Conservation (phyloP, 1,140 invertebrate species). For the Rhopalosiphum padi region DNA sequence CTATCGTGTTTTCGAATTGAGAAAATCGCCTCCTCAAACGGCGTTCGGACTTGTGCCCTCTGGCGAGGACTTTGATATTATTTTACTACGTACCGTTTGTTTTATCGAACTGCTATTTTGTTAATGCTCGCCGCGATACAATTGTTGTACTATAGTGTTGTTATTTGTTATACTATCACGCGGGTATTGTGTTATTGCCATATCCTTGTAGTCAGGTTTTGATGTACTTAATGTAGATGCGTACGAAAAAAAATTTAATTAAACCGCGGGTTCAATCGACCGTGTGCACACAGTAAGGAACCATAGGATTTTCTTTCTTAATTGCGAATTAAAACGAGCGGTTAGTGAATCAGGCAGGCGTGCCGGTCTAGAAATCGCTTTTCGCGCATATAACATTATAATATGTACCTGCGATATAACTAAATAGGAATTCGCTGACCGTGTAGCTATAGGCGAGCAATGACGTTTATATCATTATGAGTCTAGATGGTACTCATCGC, state of each 20-base stretch:
- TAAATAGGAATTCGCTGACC: neutral
- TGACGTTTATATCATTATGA: neutral
- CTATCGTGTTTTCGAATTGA: neutral
- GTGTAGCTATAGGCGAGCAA: neutral
- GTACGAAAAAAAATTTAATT: neutral
- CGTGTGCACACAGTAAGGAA: neutral
- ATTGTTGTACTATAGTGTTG: neutral
- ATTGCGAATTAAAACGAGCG: neutral
- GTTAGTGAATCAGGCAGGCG: neutral
- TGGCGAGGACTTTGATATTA: neutral
- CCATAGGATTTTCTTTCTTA: neutral
- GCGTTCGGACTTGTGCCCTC: neutral
- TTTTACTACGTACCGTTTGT: neutral
- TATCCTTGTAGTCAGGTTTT: neutral
- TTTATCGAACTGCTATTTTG: neutral
- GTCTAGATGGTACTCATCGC: neutral
- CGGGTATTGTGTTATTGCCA: neutral
- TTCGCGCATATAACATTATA: neutral
- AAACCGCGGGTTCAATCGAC: neutral
- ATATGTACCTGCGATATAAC: neutral
- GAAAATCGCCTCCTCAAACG: neutral
- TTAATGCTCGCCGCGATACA: neutral
- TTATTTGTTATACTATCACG: neutral
- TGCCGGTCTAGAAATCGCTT: conserved; percentile 6
- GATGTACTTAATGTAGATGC: neutral